Evolutionary conservation across 2,113 vertebrate genomes (phyloP).

Genomic region (Caloenas nicobarica): DNA sequence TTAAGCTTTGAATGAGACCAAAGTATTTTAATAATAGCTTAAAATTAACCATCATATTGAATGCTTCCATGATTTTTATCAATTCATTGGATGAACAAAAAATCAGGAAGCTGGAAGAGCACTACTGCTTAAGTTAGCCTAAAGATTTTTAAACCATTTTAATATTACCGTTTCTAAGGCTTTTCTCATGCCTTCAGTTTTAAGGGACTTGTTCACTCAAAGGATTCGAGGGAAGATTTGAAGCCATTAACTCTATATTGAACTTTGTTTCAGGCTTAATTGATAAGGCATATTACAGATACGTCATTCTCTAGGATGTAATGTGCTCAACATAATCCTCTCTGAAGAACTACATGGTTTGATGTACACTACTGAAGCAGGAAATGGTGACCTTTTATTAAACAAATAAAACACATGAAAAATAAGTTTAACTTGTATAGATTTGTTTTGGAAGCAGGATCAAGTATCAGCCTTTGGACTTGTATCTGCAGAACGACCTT

Average conservation of each 20-base stretch:
- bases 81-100: not conserved
- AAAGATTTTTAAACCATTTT: not conserved
- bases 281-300: constrained; percentile 66
- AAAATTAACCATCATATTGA: not conserved
- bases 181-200: not conserved
- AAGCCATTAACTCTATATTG: constrained; percentile 22
- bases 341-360: constrained; percentile 45
- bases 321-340: constrained; percentile 70
- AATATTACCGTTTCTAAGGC: not conserved
- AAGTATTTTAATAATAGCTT: not conserved
- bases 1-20: not conserved
- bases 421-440: not conserved
- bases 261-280: constrained; percentile 71
- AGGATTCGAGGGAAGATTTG: constrained; percentile 31
- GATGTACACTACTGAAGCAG: constrained; percentile 55
- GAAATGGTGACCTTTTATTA: constrained; percentile 48
- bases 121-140: not conserved
- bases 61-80: not conserved
- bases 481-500: not conserved
- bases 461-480: not conserved
- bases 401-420: constrained; percentile 32
- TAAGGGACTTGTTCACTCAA: constrained; percentile 17
- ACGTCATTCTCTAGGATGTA: constrained; percentile 64
- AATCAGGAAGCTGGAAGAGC: not conserved
- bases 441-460: constrained; percentile 24